Evolutionary conservation across 2,888 invertebrate genomes (phyloP), one percentile per base, ranked within the genome.

Genomic region (Apamea crenata): DNA sequence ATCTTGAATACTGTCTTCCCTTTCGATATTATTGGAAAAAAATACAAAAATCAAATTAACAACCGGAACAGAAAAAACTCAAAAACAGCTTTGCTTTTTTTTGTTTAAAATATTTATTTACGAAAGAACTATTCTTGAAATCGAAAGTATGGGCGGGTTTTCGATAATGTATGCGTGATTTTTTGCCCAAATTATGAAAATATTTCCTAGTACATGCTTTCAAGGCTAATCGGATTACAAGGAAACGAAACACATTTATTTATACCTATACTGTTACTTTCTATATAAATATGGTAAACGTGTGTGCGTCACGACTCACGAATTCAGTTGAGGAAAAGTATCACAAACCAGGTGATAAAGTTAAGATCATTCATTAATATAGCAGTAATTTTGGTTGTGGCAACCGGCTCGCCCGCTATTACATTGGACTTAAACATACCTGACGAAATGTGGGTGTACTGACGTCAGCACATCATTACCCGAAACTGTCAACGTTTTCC

Each of bases 161-260:
- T 47, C n/a, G 8, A 70, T 83, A 76, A 82, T 59, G 40, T 74
- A 84, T 83, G 75, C 61, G 18, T 53, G 44, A 36, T 53, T 87
- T 73, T 74, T 66, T 74, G 53, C n/a, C 67, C 25, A 83, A 74
- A 69, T 36, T 47, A 25, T 65, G n/a, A 79, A 77, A 74, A 66
- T 74, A 76, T 80, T 83, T 83, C 87, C 80, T 85, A 69, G 70
- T 72, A 10, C 21, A 14, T 70, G 25, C 10, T 44, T 16, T 76
- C 84, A 84, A 84, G 85, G 84, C 14, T 50, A 66, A 63, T 40
- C 29, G 14, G 63, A 56, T 59, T 14, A 67, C 67, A 74, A 71
- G 74, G 84, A 80, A 85, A 68, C 32, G 25, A 66, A 66, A 73
- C 1, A n/a, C 47, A 50, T 68, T 71, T 68, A 72, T 69, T 32